Evolutionary conservation across 2,888 invertebrate species (phyloP), one percentile per base, ranked within the genome.

Genomic region (Brachypalpus laphriformis): DNA sequence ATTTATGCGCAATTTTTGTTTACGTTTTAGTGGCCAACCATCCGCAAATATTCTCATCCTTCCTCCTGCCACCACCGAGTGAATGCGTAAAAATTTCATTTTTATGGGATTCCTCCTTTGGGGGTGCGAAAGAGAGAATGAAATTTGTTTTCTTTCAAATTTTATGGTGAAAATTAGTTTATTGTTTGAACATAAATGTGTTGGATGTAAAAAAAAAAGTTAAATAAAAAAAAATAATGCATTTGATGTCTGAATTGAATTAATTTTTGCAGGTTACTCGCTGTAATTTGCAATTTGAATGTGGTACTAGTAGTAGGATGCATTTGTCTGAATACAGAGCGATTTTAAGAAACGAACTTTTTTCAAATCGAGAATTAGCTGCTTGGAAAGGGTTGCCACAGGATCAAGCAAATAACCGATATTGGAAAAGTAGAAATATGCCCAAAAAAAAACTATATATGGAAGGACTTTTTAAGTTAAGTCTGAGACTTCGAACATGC

Each of bases 1-100:
- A 83, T 78, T 78, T 83, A 83, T 78, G 78, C 66, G 28, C 31
- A 66, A 22, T 78, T 83, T 65, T 57, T 70, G 65, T 66, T 75
- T 78, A 40, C 65, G 54, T 71, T 83, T 83, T 68, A 78, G 47
- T 70, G 56, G 74, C 61, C 68, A 74, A 28, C 74, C 57, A 74
- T 74, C 56, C 63, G 70, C 37, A 77, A 72, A 71, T 42, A 42
- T 40, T 49, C 16, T 51, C 70, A 51, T 54, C 45, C 47, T n/a
- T n/a, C 66, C 37, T 8, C 11, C 49, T 11, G 8, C 49, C 18
- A 14, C 18, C 18, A 42, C 54, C 61, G 51, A 63, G 42, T 56
- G 54, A 37, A 54, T 66, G 78, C n/a, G 37, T 72, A 57, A 68
- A 80, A 72, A 81, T 61, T 37, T 66, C 40, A 49, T 78, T 78